Conservation (phyloP, 1,140 invertebrate species). For the Dinothrombium tinctorium region DNA sequence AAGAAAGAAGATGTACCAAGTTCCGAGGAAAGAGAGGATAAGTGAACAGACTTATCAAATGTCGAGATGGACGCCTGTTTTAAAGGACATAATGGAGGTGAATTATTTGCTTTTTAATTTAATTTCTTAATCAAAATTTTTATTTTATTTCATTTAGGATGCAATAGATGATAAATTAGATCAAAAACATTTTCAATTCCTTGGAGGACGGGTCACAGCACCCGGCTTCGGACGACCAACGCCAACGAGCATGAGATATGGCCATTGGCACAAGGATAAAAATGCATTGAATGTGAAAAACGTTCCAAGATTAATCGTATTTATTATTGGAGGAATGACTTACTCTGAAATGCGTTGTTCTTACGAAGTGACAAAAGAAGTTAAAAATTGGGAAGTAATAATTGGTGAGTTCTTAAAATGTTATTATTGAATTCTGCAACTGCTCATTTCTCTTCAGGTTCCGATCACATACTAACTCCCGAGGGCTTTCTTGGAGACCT, state of each 20-base stretch:
- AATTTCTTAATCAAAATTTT: background rate
- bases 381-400: constrained; percentile 98
- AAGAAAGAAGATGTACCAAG: constrained; percentile 57
- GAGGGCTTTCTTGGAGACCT: constrained; percentile 78
- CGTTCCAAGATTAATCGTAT: constrained; percentile 84
- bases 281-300: constrained; percentile 69
- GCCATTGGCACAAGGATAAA: constrained; percentile 97
- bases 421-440: constrained; percentile 1
- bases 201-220: constrained; percentile 70
- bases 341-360: constrained; percentile 94
- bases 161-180: constrained; percentile 93
- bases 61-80: constrained; percentile 93
- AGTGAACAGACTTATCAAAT: constrained; percentile 98
- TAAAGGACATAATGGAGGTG: constrained; percentile 89
- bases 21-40: constrained; percentile 75
- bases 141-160: constrained; percentile 30
- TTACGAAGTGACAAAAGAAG: constrained; percentile 85
- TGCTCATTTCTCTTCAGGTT: constrained; percentile 33
- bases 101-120: constrained; percentile 7
- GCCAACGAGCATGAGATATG: constrained; percentile 84
- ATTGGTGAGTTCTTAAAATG: constrained; percentile 38
- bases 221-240: constrained; percentile 48
- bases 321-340: constrained; percentile 79
- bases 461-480: constrained; percentile 83
- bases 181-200: constrained; percentile 79